Percentiles rank a stretch among this genome's conserved stretches.
These are phyloP conservation scores for Tridacna gigas DNA, from an alignment of 2,888 invertebrate species.

Conservation along the genomic window DNA sequence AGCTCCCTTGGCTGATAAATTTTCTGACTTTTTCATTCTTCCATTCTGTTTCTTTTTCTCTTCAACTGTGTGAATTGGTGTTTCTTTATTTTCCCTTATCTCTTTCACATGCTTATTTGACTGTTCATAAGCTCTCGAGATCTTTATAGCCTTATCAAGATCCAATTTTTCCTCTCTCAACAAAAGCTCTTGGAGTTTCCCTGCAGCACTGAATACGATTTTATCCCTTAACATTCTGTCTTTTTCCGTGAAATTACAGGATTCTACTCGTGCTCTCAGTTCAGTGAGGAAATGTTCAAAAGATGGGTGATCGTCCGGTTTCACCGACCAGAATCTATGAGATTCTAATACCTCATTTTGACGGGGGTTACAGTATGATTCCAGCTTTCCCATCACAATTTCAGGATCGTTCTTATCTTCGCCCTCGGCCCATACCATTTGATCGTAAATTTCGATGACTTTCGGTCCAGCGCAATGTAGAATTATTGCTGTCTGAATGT, in stretches of 20 bases:
- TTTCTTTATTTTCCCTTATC: too few species aligned
- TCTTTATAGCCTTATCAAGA: slow-evolving; percentile 34
- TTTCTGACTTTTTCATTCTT: not conserved
- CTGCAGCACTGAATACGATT: slow-evolving; percentile 45
- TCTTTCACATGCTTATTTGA: slow-evolving; percentile 39
- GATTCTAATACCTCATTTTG: slow-evolving; percentile 60
- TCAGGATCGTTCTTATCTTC: slow-evolving; percentile 36
- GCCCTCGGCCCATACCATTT: slow-evolving; percentile 37
- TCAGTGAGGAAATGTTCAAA: slow-evolving; percentile 61
- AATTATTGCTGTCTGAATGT: slow-evolving; percentile 21
- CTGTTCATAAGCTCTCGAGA: slow-evolving; percentile 55
- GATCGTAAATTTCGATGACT: slow-evolving; percentile 42
- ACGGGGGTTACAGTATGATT: slow-evolving; percentile 45
- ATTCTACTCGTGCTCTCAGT: slow-evolving; percentile 41
- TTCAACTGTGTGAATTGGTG: slow-evolving; percentile 3
- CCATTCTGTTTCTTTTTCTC: not conserved
- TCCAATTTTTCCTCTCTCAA: slow-evolving; percentile 47
- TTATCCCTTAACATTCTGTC: slow-evolving; percentile 60
- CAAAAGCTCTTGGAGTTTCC: slow-evolving; percentile 50
- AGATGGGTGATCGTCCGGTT: slow-evolving; percentile 36
- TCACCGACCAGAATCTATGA: slow-evolving; percentile 54
- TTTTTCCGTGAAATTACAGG: slow-evolving; percentile 55
- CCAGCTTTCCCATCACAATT: slow-evolving; percentile 44
- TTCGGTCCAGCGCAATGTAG: slow-evolving; percentile 36
- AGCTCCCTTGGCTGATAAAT: slow-evolving; percentile 14